These are phyloP conservation scores for Chrysochloris asiatica DNA, from an alignment of 2,113 vertebrate species.

Conservation along the genomic window DNA sequence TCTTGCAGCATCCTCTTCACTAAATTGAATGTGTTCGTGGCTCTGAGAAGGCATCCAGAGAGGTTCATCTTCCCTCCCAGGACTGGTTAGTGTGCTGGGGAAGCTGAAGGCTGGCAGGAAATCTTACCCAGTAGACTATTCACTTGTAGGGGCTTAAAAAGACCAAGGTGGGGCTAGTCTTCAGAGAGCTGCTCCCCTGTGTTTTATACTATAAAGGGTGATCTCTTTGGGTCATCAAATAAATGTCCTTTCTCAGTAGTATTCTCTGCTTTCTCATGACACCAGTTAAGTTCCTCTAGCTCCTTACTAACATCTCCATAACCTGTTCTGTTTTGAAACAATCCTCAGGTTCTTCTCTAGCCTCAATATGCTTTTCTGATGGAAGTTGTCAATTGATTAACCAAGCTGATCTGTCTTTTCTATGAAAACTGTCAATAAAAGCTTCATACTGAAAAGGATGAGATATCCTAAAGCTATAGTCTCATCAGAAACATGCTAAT, in stretches of 20 bases:
- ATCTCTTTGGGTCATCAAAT: neutral
- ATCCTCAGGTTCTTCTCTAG: neutral
- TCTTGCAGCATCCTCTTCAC: slow-evolving; percentile 51
- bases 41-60: slow-evolving; percentile 41
- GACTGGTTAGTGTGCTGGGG: neutral
- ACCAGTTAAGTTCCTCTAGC: neutral
- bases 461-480: neutral
- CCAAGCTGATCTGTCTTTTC: neutral
- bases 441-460: neutral
- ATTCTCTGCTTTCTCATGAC: neutral
- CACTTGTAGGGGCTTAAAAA: neutral
- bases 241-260: neutral
- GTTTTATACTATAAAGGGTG: neutral
- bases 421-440: neutral
- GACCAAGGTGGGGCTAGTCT: neutral
- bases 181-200: neutral
- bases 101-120: neutral
- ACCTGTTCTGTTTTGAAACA: neutral
- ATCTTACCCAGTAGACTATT: neutral
- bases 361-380: neutral
- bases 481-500: neutral
- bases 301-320: neutral
- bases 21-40: slow-evolving; percentile 47
- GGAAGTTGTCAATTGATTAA: neutral
- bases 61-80: neutral